Percentiles rank a stretch among this genome's conserved stretches.
phyloP scores from a whole-genome alignment of 2,888 invertebrate species.

The Hyposoter dolosus region DNA sequence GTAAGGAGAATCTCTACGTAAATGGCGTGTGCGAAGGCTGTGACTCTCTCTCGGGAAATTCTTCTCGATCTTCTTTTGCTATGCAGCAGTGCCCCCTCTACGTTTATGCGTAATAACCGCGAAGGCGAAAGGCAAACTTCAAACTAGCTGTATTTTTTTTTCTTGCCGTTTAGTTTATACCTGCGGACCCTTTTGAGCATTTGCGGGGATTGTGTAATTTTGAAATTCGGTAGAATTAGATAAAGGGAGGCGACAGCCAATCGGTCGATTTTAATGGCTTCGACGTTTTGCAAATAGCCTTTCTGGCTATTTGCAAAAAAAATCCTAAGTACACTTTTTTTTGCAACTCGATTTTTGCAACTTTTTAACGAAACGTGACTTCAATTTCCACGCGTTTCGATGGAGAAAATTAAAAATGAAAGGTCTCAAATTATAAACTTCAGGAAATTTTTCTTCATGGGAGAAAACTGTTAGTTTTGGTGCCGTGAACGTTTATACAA shows the following conservation, averaged over 20 bases:
- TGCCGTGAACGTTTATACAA: too few relatives aligned
- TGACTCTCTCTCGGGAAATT: slow-evolving; percentile 33
- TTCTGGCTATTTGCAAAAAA: too few relatives aligned
- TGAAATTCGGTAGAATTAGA: background rate
- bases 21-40: slow-evolving; percentile 37
- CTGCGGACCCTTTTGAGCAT: background rate
- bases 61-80: slow-evolving; percentile 39
- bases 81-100: slow-evolving; percentile 31
- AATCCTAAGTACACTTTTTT: too few relatives aligned
- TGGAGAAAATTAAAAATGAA: too few relatives aligned
- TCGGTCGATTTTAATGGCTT: background rate
- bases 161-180: background rate
- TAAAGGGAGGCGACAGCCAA: background rate
- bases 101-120: slow-evolving; percentile 16
- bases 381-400: too few relatives aligned
- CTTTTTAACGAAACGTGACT: too few relatives aligned
- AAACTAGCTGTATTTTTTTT: slow-evolving; percentile 1
- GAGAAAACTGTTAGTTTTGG: too few relatives aligned
- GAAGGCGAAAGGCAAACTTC: slow-evolving; percentile 59
- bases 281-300: background rate
- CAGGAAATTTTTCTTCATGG: too few relatives aligned
- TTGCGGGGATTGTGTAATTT: background rate
- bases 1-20: slow-evolving; percentile 1
- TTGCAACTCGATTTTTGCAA: too few relatives aligned
- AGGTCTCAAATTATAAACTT: too few relatives aligned